Percentiles rank a stretch among this genome's conserved stretches.
phyloP scores from a whole-genome alignment of 2,113 vertebrate genomes.

The Tragelaphus strepsiceros region DNA sequence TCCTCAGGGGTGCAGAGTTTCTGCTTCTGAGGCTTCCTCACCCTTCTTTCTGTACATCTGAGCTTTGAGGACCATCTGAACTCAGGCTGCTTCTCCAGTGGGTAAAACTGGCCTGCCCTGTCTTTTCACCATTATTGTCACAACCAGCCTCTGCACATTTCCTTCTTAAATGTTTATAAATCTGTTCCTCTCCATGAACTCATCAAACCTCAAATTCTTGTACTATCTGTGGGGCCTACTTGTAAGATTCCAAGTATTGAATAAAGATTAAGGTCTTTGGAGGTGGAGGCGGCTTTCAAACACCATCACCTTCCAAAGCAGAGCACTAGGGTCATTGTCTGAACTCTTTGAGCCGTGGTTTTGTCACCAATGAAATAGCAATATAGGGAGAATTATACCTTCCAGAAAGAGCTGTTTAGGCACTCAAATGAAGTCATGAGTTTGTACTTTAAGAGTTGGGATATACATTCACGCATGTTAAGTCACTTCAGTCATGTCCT shows the following conservation, averaged over 20 bases:
- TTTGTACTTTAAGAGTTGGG: background rate
- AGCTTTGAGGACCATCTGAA: background rate
- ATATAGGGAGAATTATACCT: background rate
- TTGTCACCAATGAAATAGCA: background rate
- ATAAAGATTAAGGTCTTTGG: background rate
- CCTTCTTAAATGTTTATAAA: background rate
- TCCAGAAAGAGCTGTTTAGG: background rate
- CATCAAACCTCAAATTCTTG: background rate
- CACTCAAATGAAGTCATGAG: background rate
- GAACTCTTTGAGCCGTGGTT: background rate
- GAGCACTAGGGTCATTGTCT: background rate
- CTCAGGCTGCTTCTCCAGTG: background rate
- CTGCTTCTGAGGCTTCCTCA: background rate
- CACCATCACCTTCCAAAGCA: background rate
- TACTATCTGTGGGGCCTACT: background rate
- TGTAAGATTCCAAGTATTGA: background rate
- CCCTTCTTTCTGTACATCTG: fast-evolving
- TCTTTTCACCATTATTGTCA: background rate
- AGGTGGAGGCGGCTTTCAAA: background rate
- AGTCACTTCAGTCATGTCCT: too few relatives aligned
- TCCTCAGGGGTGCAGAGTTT: background rate
- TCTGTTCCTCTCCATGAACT: background rate
- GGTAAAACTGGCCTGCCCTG: background rate
- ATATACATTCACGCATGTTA: too few relatives aligned
- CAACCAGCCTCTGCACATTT: background rate